phyloP scores from a whole-genome alignment of 2,113 vertebrate species.

The Elephas maximus region DNA sequence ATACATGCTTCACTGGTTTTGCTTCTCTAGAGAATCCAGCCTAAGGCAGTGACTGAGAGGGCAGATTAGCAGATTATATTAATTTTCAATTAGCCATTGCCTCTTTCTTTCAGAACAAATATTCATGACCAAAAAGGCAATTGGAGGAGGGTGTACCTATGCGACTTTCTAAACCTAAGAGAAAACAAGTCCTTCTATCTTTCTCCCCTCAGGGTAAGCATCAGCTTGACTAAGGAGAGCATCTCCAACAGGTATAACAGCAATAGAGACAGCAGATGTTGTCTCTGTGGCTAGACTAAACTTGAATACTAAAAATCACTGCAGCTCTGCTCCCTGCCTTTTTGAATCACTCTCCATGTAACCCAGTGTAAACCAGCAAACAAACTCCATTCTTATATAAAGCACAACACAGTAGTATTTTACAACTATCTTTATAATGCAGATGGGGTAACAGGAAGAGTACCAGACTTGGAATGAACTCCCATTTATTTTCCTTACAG shows the following conservation, averaged over 20 bases:
- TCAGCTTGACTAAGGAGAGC: background rate
- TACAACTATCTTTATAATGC: background rate
- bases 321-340: conserved; percentile 17
- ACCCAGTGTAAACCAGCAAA: background rate
- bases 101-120: conserved; percentile 24
- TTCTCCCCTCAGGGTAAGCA: conserved; percentile 16
- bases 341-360: background rate
- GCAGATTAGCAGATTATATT: background rate
- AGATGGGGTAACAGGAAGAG: background rate
- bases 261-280: conserved; percentile 56
- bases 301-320: conserved; percentile 45
- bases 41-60: background rate
- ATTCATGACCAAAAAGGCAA: background rate
- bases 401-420: background rate
- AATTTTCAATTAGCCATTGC: background rate
- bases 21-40: too few species aligned
- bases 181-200: conserved; percentile 7
- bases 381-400: background rate
- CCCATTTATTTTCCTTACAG: background rate
- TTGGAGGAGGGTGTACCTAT: too few species aligned
- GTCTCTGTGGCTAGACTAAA: conserved; percentile 51
- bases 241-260: background rate
- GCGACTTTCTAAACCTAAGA: background rate
- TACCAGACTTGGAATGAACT: background rate
- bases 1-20: too few species aligned